Percentiles rank a stretch among this genome's conserved stretches.
Evolutionary conservation across 2,888 invertebrate genomes (phyloP).

Genomic region (Tromatobia lineatoria): DNA sequence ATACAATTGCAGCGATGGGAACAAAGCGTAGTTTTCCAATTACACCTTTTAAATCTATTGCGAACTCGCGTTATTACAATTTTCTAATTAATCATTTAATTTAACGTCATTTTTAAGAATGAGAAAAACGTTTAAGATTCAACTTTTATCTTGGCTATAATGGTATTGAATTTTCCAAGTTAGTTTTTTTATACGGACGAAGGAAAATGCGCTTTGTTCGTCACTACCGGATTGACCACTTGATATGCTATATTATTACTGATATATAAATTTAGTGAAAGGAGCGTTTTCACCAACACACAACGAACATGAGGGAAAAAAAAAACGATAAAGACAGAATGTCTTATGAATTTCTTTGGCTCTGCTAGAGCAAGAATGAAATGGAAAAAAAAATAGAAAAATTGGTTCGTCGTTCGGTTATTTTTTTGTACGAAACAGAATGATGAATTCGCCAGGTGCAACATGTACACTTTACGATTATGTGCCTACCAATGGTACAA

Average conservation of each 20-base stretch:
- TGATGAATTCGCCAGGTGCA: neutral
- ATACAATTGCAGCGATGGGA: neutral
- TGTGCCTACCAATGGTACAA: constrained; percentile 51
- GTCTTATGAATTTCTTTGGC: neutral
- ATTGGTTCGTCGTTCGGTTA: constrained; percentile 15
- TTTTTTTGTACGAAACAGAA: constrained; percentile 43
- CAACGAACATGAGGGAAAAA: constrained; percentile 52
- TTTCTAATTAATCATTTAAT: constrained; percentile 18
- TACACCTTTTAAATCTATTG: constrained; percentile 1
- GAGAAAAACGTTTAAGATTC: neutral
- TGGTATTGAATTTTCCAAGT: neutral
- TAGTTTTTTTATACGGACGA: constrained; percentile 1
- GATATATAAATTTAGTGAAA: constrained; percentile 15
- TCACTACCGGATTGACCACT: constrained; percentile 20
- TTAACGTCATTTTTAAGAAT: neutral
- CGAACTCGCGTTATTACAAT: neutral
- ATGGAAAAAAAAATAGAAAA: neutral
- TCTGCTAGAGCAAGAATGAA: neutral
- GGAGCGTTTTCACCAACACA: constrained; percentile 37
- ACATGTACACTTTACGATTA: constrained; percentile 36
- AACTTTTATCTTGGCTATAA: neutral
- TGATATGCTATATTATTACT: neutral
- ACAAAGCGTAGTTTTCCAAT: constrained; percentile 36
- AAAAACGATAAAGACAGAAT: neutral
- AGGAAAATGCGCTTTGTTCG: constrained; percentile 14